A percentile compares a stretch with the other conserved stretches of the same genome.
phyloP scores from a whole-genome alignment of 1,140 invertebrate species.

The Ips nitidus region DNA sequence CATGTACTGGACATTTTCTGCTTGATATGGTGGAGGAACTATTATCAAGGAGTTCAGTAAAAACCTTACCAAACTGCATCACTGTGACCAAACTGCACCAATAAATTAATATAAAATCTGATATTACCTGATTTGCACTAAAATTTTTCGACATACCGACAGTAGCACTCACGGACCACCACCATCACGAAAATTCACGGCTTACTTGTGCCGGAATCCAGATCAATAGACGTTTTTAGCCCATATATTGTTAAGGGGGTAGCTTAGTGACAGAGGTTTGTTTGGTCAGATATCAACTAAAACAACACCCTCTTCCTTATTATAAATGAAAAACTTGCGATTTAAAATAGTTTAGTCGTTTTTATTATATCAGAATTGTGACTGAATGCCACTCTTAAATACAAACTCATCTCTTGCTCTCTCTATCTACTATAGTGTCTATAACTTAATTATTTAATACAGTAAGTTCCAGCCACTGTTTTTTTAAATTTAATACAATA shows the following conservation, averaged over 20 bases:
- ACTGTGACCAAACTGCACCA: background rate
- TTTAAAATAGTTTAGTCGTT: too few relatives aligned
- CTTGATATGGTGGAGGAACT: too few relatives aligned
- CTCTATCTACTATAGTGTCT: too few relatives aligned
- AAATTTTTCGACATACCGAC: constrained; percentile 31
- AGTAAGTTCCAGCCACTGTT: constrained; percentile 12
- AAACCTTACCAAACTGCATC: background rate
- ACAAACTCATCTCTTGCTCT: too few relatives aligned
- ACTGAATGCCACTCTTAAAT: too few relatives aligned
- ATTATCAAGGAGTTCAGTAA: background rate
- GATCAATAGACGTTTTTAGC: background rate
- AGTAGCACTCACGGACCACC: background rate
- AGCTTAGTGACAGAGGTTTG: constrained; percentile 22
- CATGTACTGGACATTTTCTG: too few relatives aligned
- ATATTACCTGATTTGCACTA: constrained; percentile 26
- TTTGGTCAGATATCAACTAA: constrained; percentile 25
- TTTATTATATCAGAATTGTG: too few relatives aligned
- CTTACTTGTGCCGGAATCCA: constrained; percentile 11
- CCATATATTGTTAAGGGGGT: background rate
- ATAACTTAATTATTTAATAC: too few relatives aligned
- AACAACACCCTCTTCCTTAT: too few relatives aligned
- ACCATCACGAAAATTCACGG: background rate
- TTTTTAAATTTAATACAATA: too few relatives aligned
- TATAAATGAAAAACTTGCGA: too few relatives aligned
- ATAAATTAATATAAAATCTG: background rate